phyloP scores from a whole-genome alignment of 1,140 invertebrate species.

The Odontomachus brunneus region DNA sequence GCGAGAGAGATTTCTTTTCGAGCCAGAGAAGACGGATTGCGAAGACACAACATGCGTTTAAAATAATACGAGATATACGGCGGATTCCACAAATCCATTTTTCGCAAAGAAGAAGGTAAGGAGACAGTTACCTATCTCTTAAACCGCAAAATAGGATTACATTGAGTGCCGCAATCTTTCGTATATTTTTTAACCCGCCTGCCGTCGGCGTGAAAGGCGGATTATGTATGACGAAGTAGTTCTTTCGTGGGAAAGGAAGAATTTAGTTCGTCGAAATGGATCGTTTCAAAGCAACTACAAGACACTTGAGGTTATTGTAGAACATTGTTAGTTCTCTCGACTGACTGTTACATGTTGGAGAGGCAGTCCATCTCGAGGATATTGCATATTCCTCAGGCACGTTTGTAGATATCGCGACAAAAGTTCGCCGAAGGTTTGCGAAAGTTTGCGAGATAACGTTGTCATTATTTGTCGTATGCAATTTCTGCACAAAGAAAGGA shows the following conservation, averaged over 20 bases:
- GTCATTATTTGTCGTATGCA: slow-evolving; percentile 28
- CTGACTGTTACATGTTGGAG: background rate
- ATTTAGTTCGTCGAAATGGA: slow-evolving; percentile 11
- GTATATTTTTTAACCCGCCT: slow-evolving; percentile 22
- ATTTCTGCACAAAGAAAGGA: slow-evolving; percentile 2
- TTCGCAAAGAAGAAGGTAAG: slow-evolving; percentile 11
- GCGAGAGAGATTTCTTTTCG: background rate
- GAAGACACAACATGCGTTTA: background rate
- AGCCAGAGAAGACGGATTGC: too few species aligned
- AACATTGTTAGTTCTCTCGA: background rate
- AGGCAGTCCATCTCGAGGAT: slow-evolving; percentile 6
- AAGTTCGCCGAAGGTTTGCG: slow-evolving; percentile 7
- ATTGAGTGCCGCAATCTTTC: background rate
- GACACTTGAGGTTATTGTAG: slow-evolving; percentile 17
- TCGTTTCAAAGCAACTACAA: slow-evolving; percentile 27
- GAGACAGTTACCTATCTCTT: slow-evolving; percentile 1
- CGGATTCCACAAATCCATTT: slow-evolving; percentile 6
- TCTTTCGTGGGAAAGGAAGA: slow-evolving; percentile 3
- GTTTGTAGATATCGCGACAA: slow-evolving; percentile 12
- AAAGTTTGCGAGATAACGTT: slow-evolving; percentile 37
- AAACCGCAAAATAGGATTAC: slow-evolving; percentile 36
- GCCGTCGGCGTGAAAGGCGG: background rate
- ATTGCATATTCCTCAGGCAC: slow-evolving; percentile 16
- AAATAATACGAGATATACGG: background rate
- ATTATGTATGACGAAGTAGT: slow-evolving; percentile 9